These are phyloP conservation scores for Drosophila nr. perissopoda DNA, from an alignment of 2,888 invertebrate species.

Conservation along the genomic window DNA sequence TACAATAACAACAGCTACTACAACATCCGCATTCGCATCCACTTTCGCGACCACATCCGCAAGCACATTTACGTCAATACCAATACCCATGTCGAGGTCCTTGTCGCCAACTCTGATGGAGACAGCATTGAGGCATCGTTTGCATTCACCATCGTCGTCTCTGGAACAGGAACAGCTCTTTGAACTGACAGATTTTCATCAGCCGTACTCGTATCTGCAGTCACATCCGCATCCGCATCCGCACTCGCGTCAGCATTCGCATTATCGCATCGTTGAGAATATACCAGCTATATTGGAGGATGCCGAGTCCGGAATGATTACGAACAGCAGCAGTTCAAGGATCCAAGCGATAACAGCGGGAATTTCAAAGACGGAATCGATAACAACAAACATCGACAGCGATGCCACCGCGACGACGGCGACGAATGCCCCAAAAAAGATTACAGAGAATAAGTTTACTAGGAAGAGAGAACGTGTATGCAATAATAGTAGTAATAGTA, in stretches of 20 bases:
- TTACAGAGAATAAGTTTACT: conserved; percentile 83
- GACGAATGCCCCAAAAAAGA: conserved; percentile 67
- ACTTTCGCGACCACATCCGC: conserved; percentile 26
- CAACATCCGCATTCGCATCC: conserved; percentile 19
- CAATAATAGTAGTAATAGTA: conserved; percentile 82
- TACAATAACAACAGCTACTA: conserved; percentile 23
- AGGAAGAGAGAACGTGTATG: conserved; percentile 84
- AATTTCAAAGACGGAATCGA: conserved; percentile 7
- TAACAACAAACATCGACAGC: conserved; percentile 16
- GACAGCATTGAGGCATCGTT: conserved; percentile 63
- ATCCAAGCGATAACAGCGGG: conserved; percentile 38
- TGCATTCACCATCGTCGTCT: conserved; percentile 40
- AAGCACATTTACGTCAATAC: conserved; percentile 34
- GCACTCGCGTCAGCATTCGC: conserved; percentile 27
- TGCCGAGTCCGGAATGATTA: conserved; percentile 57
- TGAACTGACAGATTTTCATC: conserved; percentile 43
- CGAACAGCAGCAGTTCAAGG: conserved; percentile 58
- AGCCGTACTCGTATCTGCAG: conserved; percentile 38
- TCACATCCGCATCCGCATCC: conserved; percentile 33
- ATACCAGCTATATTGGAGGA: conserved; percentile 78
- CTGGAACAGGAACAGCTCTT: conserved; percentile 34
- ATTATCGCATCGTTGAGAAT: conserved; percentile 46
- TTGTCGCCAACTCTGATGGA: conserved; percentile 58
- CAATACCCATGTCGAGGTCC: conserved; percentile 47
- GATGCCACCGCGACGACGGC: conserved; percentile 13